Evolutionary conservation across 1,140 invertebrate genomes (phyloP).

Genomic region (Notospermus geniculatus): DNA sequence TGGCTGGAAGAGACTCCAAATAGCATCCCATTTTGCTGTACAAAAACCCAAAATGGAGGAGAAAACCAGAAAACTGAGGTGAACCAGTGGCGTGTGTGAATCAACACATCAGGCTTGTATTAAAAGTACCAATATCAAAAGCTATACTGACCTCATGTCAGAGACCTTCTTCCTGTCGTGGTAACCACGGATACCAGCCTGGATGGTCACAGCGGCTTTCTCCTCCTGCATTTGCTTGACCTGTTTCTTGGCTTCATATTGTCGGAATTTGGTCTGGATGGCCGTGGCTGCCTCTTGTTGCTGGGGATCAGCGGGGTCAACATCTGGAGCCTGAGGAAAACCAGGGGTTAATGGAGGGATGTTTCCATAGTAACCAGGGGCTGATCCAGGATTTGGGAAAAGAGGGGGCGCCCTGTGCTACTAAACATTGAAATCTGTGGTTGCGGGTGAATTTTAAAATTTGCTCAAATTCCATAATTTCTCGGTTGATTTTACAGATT

Average conservation of each 20-base stretch:
- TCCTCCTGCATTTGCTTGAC: constrained; percentile 16
- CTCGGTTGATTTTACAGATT: too few relatives aligned
- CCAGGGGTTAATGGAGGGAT: constrained; percentile 3
- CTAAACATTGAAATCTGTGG: too few relatives aligned
- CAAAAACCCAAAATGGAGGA: too few relatives aligned
- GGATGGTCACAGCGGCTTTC: constrained; percentile 30
- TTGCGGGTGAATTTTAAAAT: too few relatives aligned
- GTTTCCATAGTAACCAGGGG: background rate
- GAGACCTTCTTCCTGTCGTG: constrained; percentile 65
- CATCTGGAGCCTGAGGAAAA: constrained; percentile 38
- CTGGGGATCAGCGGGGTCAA: constrained; percentile 38
- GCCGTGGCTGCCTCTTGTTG: constrained; percentile 41
- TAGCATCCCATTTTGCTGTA: too few relatives aligned
- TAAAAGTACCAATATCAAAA: background rate
- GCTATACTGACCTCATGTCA: constrained; percentile 15
- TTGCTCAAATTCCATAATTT: too few relatives aligned
- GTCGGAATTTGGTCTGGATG: constrained; percentile 43
- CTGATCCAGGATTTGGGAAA: too few relatives aligned
- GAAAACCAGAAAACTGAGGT: too few relatives aligned
- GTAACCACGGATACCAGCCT: constrained; percentile 61
- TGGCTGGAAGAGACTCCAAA: too few relatives aligned
- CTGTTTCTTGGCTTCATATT: constrained; percentile 32
- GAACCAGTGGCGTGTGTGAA: too few relatives aligned
- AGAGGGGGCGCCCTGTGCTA: too few relatives aligned
- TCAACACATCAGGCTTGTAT: too few relatives aligned